A percentile compares a stretch with the other conserved stretches of the same genome.
Conservation (phyloP, 2,888 invertebrate genomes). For the Elgonia sp. region DNA sequence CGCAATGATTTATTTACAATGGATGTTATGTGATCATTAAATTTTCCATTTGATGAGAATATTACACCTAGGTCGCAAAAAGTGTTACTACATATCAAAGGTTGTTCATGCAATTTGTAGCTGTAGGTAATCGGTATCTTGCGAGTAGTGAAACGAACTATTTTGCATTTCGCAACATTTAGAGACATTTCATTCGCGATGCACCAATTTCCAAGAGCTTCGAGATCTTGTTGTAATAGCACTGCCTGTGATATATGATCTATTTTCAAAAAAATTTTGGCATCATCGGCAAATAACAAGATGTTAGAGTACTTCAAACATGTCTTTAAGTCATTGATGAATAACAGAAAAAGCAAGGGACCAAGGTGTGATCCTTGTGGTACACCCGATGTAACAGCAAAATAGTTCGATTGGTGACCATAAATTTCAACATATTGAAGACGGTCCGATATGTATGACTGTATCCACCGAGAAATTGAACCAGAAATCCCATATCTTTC, state of each 20-base stretch:
- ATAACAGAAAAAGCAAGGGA: background rate
- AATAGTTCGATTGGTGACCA: background rate
- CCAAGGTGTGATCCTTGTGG: too few relatives aligned
- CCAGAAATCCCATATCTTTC: background rate
- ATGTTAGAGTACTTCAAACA: background rate
- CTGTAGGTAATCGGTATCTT: background rate
- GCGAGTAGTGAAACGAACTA: background rate
- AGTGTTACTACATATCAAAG: background rate
- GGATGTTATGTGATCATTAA: background rate
- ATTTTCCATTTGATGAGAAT: constrained; percentile 12
- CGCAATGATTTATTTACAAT: background rate
- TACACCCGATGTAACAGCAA: background rate
- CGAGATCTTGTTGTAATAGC: background rate
- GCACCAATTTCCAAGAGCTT: constrained; percentile 1
- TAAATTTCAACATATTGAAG: background rate
- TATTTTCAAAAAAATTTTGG: background rate
- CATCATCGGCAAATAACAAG: too few relatives aligned
- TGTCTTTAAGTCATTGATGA: constrained; percentile 1
- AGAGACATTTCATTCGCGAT: background rate
- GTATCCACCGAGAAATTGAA: background rate
- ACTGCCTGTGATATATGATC: background rate
- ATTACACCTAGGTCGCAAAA: background rate
- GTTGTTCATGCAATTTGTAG: background rate
- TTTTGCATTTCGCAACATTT: background rate
- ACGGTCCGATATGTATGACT: background rate